Conservation (phyloP, 2,797 vertebrate species). For the Enteromius afrohamiltoni region DNA sequence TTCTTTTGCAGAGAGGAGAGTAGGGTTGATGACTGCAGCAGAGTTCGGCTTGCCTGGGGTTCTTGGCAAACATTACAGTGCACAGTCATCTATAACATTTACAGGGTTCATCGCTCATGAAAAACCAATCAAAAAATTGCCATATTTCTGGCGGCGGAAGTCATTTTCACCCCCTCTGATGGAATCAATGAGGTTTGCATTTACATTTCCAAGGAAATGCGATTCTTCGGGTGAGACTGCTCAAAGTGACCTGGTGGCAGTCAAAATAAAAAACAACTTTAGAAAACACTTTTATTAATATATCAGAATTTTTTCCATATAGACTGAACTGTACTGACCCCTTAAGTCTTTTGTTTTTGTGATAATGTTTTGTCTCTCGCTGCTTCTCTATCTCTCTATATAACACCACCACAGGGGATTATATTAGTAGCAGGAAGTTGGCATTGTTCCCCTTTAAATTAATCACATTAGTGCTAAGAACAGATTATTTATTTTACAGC, state of each 20-base stretch:
- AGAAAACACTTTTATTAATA: neutral
- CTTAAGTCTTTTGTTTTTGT: slow-evolving; percentile 8
- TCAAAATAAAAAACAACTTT: neutral
- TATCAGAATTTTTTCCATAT: neutral
- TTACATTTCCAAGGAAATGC: slow-evolving; percentile 14
- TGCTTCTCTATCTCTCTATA: neutral
- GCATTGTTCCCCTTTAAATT: neutral
- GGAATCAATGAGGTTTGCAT: slow-evolving; percentile 23
- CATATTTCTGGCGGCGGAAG: neutral
- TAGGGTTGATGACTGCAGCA: neutral
- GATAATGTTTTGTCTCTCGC: neutral
- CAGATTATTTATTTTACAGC: slow-evolving; percentile 9
- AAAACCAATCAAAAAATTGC: slow-evolving; percentile 39
- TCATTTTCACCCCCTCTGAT: slow-evolving; percentile 31
- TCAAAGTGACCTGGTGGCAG: slow-evolving; percentile 31
- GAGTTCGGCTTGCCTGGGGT: slow-evolving; percentile 17
- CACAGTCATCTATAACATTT: slow-evolving; percentile 43
- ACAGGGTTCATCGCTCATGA: slow-evolving; percentile 44
- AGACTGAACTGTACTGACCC: neutral
- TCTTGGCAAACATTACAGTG: slow-evolving; percentile 38
- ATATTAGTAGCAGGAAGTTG: slow-evolving; percentile 5
- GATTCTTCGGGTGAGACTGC: neutral
- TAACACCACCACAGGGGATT: neutral
- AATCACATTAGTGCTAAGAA: neutral
- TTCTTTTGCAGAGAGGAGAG: neutral